These are phyloP conservation scores for Sinosuthora webbiana DNA, from an alignment of 2,113 vertebrate genomes.

Conservation along the genomic window DNA sequence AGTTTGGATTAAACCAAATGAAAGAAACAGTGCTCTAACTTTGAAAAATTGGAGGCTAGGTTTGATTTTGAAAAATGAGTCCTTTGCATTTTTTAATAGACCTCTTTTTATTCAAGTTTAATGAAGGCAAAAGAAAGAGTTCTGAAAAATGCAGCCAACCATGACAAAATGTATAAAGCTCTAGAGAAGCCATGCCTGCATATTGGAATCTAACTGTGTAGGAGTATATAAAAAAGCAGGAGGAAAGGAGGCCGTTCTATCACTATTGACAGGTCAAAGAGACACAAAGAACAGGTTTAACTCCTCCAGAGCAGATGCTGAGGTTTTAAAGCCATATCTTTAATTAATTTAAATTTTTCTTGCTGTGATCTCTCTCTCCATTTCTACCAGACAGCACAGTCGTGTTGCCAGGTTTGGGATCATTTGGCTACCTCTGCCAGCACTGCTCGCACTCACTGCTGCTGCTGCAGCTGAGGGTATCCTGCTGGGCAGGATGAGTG, in stretches of 20 bases:
- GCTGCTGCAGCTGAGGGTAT: not conserved
- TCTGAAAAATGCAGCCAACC: conserved; percentile 28
- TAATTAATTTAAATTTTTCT: not conserved
- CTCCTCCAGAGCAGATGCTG: not conserved
- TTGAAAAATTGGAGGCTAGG: not conserved
- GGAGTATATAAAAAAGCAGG: not conserved
- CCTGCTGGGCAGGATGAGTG: fast-evolving
- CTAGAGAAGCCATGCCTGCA: not conserved
- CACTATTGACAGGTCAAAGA: not conserved
- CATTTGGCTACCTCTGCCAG: fast-evolving
- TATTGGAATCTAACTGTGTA: not conserved
- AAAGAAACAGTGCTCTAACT: not conserved
- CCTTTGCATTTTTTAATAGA: conserved; percentile 28
- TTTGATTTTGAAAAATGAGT: conserved; percentile 15
- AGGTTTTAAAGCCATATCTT: not conserved
- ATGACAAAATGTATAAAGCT: not conserved
- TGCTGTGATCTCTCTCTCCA: not conserved
- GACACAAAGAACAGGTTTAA: not conserved
- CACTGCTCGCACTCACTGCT: fast-evolving
- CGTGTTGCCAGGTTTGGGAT: not conserved
- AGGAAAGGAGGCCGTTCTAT: not conserved
- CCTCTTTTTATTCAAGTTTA: conserved; percentile 33
- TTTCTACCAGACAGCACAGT: not conserved
- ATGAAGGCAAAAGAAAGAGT: conserved; percentile 27
- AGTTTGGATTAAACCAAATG: not conserved